Conservation (phyloP, 2,888 invertebrate genomes). For the Chouioia cunea region DNA sequence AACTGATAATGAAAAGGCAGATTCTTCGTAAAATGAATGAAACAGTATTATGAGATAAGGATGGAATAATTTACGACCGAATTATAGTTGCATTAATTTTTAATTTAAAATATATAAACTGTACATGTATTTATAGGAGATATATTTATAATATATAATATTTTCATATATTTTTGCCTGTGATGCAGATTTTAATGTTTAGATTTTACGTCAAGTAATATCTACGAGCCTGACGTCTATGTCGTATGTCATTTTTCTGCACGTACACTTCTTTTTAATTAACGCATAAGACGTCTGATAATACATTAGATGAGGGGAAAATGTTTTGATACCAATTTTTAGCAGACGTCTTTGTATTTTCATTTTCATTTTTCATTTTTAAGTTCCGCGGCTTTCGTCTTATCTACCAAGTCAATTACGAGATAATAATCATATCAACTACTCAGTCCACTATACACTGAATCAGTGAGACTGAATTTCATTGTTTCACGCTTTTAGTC, state of each 20-base stretch:
- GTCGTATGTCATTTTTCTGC: constrained; percentile 49
- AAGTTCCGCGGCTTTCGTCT: constrained; percentile 29
- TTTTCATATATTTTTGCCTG: constrained; percentile 57
- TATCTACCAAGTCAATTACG: constrained; percentile 52
- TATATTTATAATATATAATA: constrained; percentile 53
- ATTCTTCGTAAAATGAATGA: no score
- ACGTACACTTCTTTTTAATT: constrained; percentile 19
- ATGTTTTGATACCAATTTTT: constrained; percentile 36
- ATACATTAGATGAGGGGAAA: constrained; percentile 34
- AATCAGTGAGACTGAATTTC: constrained; percentile 53
- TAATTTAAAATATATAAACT: constrained; percentile 70
- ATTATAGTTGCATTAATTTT: constrained; percentile 65
- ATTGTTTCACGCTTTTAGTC: constrained; percentile 43
- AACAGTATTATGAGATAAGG: background rate
- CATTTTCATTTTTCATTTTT: constrained; percentile 1
- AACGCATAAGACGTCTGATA: constrained; percentile 27
- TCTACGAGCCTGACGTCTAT: constrained; percentile 59
- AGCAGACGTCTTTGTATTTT: constrained; percentile 25
- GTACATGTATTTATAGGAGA: constrained; percentile 66
- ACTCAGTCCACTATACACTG: constrained; percentile 62
- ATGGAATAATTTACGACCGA: background rate
- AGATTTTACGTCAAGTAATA: constrained; percentile 60
- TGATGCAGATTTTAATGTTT: constrained; percentile 45
- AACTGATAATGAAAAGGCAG: no score
- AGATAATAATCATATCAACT: constrained; percentile 58